phyloP scores from a whole-genome alignment of 2,888 invertebrate genomes.

The Pediacus dermestoides region DNA sequence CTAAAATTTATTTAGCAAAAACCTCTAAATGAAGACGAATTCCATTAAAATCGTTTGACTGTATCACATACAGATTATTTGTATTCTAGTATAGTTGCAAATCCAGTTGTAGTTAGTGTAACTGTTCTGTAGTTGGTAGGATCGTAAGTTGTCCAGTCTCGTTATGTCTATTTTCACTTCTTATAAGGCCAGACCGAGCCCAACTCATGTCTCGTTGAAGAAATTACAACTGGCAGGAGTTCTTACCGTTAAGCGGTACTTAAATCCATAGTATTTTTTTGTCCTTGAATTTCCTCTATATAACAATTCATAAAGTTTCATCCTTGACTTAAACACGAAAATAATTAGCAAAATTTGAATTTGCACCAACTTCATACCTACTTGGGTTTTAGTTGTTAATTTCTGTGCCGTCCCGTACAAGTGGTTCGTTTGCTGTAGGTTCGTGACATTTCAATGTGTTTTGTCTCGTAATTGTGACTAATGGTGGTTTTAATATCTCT shows the following conservation, averaged over 20 bases:
- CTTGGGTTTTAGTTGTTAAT: slow-evolving; percentile 12
- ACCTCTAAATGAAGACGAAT: too few species aligned
- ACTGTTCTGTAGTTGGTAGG: slow-evolving; percentile 34
- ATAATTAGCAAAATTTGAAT: slow-evolving; percentile 17
- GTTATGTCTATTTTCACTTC: slow-evolving; percentile 45
- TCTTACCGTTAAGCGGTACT: slow-evolving; percentile 33
- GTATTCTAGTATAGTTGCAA: slow-evolving; percentile 15
- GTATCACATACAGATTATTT: slow-evolving; percentile 3
- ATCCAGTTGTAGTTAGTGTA: slow-evolving; percentile 30
- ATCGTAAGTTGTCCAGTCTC: slow-evolving; percentile 43
- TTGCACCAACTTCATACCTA: not conserved
- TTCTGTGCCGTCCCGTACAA: slow-evolving; percentile 20
- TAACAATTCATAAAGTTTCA: not conserved
- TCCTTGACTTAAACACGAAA: slow-evolving; percentile 5
- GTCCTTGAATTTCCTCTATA: not conserved
- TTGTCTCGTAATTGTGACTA: slow-evolving; percentile 37
- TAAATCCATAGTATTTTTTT: slow-evolving; percentile 1
- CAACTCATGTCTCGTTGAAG: slow-evolving; percentile 30
- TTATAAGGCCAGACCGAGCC: slow-evolving; percentile 41
- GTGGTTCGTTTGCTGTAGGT: slow-evolving; percentile 29
- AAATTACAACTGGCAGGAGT: slow-evolving; percentile 36
- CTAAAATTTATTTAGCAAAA: too few species aligned
- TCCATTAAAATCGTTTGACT: slow-evolving; percentile 8
- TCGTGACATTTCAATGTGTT: slow-evolving; percentile 33
- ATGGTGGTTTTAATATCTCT: slow-evolving; percentile 36